A percentile compares a stretch with the other conserved stretches of the same genome.
Evolutionary conservation across 1,140 invertebrate species (phyloP).

Genomic region (Drosophila nigromelanica): DNA sequence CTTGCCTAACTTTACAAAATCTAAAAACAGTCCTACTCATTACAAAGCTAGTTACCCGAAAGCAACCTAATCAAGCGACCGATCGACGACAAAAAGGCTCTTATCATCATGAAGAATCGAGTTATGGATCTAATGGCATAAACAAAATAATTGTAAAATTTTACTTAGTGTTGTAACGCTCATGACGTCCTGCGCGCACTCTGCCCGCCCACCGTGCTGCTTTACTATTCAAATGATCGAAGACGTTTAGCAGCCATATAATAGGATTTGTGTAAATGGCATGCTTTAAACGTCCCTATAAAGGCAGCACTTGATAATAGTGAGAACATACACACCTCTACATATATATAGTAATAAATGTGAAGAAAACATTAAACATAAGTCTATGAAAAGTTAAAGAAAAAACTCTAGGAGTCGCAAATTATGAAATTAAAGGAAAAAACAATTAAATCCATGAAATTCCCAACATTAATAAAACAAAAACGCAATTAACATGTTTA

Average conservation of each 20-base stretch:
- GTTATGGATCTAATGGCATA: conserved; percentile 69
- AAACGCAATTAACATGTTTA: conserved; percentile 63
- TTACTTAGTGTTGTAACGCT: conserved; percentile 79
- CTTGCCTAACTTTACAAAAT: conserved; percentile 48
- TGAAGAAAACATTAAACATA: conserved; percentile 71
- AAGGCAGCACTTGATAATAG: conserved; percentile 45
- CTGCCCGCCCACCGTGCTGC: conserved; percentile 61
- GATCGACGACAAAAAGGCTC: conserved; percentile 71
- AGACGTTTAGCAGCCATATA: conserved; percentile 43
- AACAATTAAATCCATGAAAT: conserved; percentile 70
- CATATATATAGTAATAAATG: conserved; percentile 75
- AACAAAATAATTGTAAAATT: conserved; percentile 77
- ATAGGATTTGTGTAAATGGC: conserved; percentile 56
- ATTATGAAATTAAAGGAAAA: conserved; percentile 55
- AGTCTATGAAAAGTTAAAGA: conserved; percentile 67
- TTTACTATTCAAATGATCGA: conserved; percentile 42
- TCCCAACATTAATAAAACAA: conserved; percentile 58
- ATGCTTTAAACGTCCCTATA: conserved; percentile 27
- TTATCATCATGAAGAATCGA: conserved; percentile 73
- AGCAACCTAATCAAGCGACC: conserved; percentile 59
- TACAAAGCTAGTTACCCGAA: conserved; percentile 59
- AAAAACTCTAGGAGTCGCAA: conserved; percentile 54
- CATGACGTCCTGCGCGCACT: conserved; percentile 72
- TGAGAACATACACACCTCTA: conserved; percentile 58
- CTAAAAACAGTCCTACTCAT: conserved; percentile 67